Evolutionary conservation across 2,113 vertebrate genomes (phyloP).

Genomic region (Sinocyclocheilus anophthalmus): DNA sequence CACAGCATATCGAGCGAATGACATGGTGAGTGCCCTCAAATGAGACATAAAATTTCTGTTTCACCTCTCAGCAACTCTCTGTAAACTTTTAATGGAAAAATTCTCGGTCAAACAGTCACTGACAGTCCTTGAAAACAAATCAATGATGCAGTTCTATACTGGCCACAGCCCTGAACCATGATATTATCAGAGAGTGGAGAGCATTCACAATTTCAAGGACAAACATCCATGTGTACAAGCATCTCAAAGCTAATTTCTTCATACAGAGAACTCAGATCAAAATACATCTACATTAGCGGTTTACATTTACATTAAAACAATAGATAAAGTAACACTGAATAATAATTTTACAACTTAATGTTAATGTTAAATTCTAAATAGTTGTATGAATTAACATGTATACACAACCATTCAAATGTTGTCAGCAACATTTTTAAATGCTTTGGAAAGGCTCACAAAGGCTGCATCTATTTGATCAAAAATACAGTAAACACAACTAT

Average conservation of each 20-base stretch:
- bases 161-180: constrained; percentile 27
- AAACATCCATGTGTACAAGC: neutral
- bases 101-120: neutral
- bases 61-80: constrained; percentile 3
- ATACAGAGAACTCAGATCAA: neutral
- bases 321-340: too few species aligned
- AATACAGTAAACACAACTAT: neutral
- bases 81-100: constrained; percentile 5
- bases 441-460: neutral
- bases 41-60: neutral
- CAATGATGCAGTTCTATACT: constrained; percentile 13
- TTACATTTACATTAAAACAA: too few species aligned
- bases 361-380: too few species aligned
- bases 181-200: constrained; percentile 10
- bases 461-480: neutral
- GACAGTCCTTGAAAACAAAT: constrained; percentile 25
- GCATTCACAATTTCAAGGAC: constrained; percentile 1
- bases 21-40: neutral
- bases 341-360: too few species aligned
- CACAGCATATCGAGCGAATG: neutral
- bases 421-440: neutral
- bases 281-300: too few species aligned
- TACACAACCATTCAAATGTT: neutral
- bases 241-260: neutral
- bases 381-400: neutral